These are phyloP conservation scores for Heloderma charlesbogerti DNA, from an alignment of 2,113 vertebrate species.

Conservation along the genomic window DNA sequence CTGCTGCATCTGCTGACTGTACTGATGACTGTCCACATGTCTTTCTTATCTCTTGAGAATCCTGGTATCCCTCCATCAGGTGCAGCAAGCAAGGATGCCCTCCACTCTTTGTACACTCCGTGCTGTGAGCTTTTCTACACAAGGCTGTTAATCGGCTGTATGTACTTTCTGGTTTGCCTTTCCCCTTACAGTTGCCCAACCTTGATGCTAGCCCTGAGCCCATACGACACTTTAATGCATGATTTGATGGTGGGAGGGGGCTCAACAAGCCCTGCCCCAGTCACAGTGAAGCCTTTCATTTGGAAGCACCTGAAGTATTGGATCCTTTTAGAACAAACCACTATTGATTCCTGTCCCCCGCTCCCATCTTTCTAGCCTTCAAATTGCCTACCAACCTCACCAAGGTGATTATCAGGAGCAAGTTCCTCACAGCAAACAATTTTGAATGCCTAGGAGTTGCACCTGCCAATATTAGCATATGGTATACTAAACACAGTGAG, in stretches of 20 bases:
- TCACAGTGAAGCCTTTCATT: neutral
- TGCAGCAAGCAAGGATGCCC: neutral
- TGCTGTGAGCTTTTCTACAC: neutral
- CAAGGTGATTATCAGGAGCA: neutral
- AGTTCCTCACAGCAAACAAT: neutral
- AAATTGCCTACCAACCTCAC: neutral
- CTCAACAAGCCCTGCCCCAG: neutral
- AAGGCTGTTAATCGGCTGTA: too few relatives aligned
- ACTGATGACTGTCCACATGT: neutral
- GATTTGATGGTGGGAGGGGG: neutral
- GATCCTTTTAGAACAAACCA: neutral
- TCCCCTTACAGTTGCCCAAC: too few relatives aligned
- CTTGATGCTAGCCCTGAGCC: too few relatives aligned
- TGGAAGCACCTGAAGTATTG: neutral
- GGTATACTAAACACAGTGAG: neutral
- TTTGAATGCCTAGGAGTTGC: neutral
- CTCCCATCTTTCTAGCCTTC: neutral
- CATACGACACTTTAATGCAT: too few relatives aligned
- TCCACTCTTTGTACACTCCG: neutral
- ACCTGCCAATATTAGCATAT: slow-evolving; percentile 1
- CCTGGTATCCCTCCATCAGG: neutral
- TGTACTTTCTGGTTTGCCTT: too few relatives aligned
- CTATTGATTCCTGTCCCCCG: neutral
- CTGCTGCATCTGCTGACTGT: neutral
- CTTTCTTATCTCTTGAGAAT: neutral